A percentile compares a stretch with the other conserved stretches of the same genome.
Evolutionary conservation across 2,797 vertebrate species (phyloP).

Genomic region (Rhadinocentrus ornatus): DNA sequence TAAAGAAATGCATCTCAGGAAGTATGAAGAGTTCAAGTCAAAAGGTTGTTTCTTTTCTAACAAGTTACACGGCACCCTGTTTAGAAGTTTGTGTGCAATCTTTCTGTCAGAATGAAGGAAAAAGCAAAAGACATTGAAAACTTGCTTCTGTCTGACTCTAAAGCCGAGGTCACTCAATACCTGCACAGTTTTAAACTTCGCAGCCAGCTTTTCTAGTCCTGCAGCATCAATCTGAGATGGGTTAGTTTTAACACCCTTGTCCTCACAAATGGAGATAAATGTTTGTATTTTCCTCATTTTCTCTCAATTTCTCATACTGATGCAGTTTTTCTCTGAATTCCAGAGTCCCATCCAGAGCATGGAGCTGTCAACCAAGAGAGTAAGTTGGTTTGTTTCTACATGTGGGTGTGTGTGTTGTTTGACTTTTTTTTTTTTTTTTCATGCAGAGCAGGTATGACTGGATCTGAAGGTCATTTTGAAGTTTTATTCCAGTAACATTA

Average conservation of each 20-base stretch:
- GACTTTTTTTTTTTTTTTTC: not conserved
- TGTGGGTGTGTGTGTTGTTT: not conserved
- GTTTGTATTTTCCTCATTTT: too few species aligned
- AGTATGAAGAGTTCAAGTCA: too few species aligned
- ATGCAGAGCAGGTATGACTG: not conserved
- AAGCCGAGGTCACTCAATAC: not conserved
- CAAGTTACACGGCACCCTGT: too few species aligned
- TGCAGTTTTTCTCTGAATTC: not conserved
- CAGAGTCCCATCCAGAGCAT: constrained; percentile 87
- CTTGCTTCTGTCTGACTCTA: not conserved
- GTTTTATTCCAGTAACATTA: fast-evolving
- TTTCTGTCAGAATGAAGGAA: too few species aligned
- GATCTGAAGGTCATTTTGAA: not conserved
- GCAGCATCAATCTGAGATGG: not conserved
- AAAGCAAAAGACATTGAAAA: not conserved
- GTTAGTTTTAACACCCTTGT: not conserved
- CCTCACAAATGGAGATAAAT: not conserved
- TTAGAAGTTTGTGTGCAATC: too few species aligned
- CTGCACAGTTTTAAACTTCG: too few species aligned
- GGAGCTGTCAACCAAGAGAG: constrained; percentile 87
- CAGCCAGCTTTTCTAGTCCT: not conserved
- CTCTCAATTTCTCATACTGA: too few species aligned
- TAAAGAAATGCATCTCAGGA: too few species aligned
- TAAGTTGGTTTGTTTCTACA: constrained; percentile 62
- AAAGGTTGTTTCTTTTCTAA: too few species aligned